Evolutionary conservation across 2,888 invertebrate species (phyloP).

Genomic region (Caprella mutica): DNA sequence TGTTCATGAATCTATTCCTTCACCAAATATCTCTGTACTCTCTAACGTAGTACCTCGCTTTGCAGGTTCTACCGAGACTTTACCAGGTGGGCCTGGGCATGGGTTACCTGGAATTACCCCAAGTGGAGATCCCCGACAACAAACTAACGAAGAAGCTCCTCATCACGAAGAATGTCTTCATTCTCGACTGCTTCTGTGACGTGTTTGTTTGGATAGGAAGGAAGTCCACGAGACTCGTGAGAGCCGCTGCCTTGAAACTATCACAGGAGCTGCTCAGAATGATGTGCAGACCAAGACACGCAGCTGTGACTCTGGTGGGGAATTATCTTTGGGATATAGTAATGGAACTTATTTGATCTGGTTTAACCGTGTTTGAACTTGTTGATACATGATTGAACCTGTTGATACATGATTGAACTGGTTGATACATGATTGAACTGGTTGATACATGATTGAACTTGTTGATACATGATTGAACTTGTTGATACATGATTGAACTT

Average conservation of each 20-base stretch:
- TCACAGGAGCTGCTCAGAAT: slow-evolving; percentile 91
- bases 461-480: too few species aligned
- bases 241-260: slow-evolving; percentile 92
- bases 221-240: slow-evolving; percentile 85
- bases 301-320: slow-evolving; percentile 73
- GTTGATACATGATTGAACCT: too few species aligned
- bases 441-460: too few species aligned
- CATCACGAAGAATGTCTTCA: slow-evolving; percentile 84
- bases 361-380: too few species aligned
- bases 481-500: too few species aligned
- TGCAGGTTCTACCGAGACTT: slow-evolving; percentile 57
- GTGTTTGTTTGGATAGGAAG: slow-evolving; percentile 98
- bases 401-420: too few species aligned
- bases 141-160: slow-evolving; percentile 66
- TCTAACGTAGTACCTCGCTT: too few species aligned
- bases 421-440: too few species aligned
- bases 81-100: slow-evolving; percentile 94
- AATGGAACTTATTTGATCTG: too few species aligned
- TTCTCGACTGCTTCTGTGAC: slow-evolving; percentile 85
- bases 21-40: too few species aligned
- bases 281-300: slow-evolving; percentile 69
- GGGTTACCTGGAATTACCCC: slow-evolving; percentile 96
- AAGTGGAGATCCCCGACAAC: slow-evolving; percentile 52
- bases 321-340: too few species aligned
- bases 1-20: too few species aligned